A percentile compares a stretch with the other conserved stretches of the same genome.
Evolutionary conservation across 2,113 vertebrate genomes (phyloP).

Genomic region (Aythya baeri): DNA sequence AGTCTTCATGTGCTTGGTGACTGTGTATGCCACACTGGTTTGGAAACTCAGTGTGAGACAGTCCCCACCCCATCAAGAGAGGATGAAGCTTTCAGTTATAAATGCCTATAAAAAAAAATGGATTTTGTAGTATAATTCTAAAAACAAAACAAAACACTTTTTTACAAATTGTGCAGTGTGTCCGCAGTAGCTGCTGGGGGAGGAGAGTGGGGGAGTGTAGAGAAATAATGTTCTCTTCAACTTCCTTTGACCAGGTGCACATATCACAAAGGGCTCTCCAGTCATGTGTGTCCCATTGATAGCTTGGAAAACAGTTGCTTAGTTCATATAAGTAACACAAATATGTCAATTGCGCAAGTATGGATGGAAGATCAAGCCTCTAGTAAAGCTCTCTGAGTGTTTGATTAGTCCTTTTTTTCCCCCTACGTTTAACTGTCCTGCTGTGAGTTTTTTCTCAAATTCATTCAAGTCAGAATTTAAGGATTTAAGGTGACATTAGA

Average conservation of each 20-base stretch:
- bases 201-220: rapidly evolving
- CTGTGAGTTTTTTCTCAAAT: background rate
- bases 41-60: rapidly evolving
- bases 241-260: background rate
- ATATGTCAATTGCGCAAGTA: background rate
- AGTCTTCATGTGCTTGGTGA: background rate
- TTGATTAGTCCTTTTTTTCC: background rate
- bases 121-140: background rate
- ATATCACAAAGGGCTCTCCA: background rate
- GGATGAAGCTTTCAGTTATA: background rate
- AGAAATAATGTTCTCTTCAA: background rate
- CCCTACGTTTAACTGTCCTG: background rate
- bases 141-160: background rate
- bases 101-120: background rate
- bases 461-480: too few species aligned
- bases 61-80: background rate
- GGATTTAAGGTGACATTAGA: background rate
- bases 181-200: background rate
- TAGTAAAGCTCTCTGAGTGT: background rate
- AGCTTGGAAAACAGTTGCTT: background rate
- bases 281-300: rapidly evolving
- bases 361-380: background rate
- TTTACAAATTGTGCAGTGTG: background rate
- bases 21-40: background rate
- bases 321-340: background rate